A percentile compares a stretch with the other conserved stretches of the same genome.
Conservation (phyloP, 2,113 vertebrate genomes). For the Odocoileus virginianus region DNA sequence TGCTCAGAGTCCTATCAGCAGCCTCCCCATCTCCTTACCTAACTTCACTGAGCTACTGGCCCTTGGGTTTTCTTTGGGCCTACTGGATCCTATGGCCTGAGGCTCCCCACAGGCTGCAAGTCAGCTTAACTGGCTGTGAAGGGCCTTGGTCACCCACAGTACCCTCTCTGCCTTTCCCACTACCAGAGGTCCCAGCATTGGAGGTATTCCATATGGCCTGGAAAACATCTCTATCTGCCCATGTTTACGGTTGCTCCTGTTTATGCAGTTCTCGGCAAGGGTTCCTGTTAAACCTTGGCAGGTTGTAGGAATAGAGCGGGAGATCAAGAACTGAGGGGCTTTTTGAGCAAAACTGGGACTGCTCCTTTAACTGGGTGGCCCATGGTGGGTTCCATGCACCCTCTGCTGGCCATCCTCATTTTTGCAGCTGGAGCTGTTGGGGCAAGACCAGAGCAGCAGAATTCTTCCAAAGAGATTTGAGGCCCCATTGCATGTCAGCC, state of each 20-base stretch:
- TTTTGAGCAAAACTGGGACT: not conserved
- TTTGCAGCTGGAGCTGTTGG: not conserved
- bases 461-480: not conserved
- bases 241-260: not conserved
- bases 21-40: not conserved
- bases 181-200: not conserved
- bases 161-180: not conserved
- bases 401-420: constrained; percentile 44
- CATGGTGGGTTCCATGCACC: not conserved
- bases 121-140: not conserved
- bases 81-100: not conserved
- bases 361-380: not conserved
- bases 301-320: not conserved
- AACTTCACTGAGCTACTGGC: not conserved
- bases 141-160: not conserved
- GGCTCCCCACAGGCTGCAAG: not conserved
- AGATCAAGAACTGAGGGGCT: not conserved
- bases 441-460: not conserved
- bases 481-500: not conserved
- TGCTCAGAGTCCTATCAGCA: not conserved
- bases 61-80: not conserved
- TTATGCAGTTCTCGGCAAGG: not conserved
- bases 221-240: not conserved
- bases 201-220: not conserved
- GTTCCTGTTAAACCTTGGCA: not conserved